Evolutionary conservation across 2,888 invertebrate genomes (phyloP).

Genomic region (Hedya salicella): DNA sequence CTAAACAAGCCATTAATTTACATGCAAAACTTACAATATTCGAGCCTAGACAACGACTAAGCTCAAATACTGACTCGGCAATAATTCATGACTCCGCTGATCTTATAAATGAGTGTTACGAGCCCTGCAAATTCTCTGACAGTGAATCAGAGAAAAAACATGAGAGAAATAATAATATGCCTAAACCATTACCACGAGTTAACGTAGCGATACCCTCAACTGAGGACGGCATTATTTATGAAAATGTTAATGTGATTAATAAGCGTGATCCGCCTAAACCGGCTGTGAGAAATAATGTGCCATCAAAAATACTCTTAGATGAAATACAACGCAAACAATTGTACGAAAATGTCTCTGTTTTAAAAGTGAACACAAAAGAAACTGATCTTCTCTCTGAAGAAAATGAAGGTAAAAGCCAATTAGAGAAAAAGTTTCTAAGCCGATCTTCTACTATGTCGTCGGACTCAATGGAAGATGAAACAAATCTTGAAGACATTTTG

Average conservation of each 20-base stretch:
- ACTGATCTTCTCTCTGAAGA: background rate
- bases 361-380: slow-evolving; percentile 59
- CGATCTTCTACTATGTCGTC: slow-evolving; percentile 73
- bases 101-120: slow-evolving; percentile 77
- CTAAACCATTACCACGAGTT: slow-evolving; percentile 70
- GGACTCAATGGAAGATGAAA: slow-evolving; percentile 75
- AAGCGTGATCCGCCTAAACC: slow-evolving; percentile 65
- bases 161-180: slow-evolving; percentile 49
- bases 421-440: slow-evolving; percentile 58
- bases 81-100: slow-evolving; percentile 64
- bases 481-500: slow-evolving; percentile 79
- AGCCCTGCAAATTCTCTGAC: slow-evolving; percentile 68
- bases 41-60: slow-evolving; percentile 64
- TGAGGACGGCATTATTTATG: slow-evolving; percentile 66
- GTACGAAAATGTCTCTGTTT: slow-evolving; percentile 72
- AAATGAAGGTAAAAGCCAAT: background rate
- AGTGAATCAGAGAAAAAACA: slow-evolving; percentile 46
- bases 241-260: slow-evolving; percentile 64
- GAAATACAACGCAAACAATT: slow-evolving; percentile 58
- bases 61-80: slow-evolving; percentile 61
- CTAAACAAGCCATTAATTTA: slow-evolving; percentile 65
- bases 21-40: slow-evolving; percentile 67
- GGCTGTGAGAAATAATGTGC: slow-evolving; percentile 70
- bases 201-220: slow-evolving; percentile 50
- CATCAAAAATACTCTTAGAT: slow-evolving; percentile 57